Base-by-base conservation (phyloP, 2,113 vertebrate species). In the Uria aalge region DNA sequence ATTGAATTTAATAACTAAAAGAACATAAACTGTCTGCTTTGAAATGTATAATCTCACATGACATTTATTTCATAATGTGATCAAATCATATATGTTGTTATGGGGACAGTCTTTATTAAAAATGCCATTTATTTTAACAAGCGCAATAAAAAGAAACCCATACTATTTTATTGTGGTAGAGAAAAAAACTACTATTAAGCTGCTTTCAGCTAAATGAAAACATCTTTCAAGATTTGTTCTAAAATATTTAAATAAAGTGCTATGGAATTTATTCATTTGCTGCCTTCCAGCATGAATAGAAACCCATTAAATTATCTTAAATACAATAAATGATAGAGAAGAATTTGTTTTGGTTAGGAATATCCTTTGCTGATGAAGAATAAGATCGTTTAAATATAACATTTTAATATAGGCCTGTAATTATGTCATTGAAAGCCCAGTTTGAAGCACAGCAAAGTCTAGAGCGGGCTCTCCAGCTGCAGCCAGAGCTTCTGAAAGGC, bases 101-200 rank as follows among this genome's bases (percentile, higher is more conserved):
- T 96, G 88, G 97, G 96, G 95, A 97, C 97, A 97, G 90, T 98
- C 97, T 97, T 98, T 97, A 98, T 98, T 98, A 98, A 98, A 98
- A 98, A 98, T 96, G 96, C 97, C 96, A 98, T 98, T 98, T 98
- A 97, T 98, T 98, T 98, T 97, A 97, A 98, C 94, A 98, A 97
- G 95, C 62, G 82, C 96, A 97, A 96, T 98, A 97, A 98, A 98
- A 96, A 86, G 84, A 97, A 97, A 93, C 76, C 82, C 82, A 87
- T 84, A 81, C 77, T 94, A 96, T 93, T 96, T 95, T 77, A 96
- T 94, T 92, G 91, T 90, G 87, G 96, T 87, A 79, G 94, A 98
- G 92, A 84, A 96, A 97, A 97, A 96, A 94, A 38, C 55, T 96
- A 67, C 97, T 98, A 97, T 98, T 98, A 98, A 97, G 96, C 97